Conservation (phyloP, 2,113 vertebrate species). For the Pithys albifrons region DNA sequence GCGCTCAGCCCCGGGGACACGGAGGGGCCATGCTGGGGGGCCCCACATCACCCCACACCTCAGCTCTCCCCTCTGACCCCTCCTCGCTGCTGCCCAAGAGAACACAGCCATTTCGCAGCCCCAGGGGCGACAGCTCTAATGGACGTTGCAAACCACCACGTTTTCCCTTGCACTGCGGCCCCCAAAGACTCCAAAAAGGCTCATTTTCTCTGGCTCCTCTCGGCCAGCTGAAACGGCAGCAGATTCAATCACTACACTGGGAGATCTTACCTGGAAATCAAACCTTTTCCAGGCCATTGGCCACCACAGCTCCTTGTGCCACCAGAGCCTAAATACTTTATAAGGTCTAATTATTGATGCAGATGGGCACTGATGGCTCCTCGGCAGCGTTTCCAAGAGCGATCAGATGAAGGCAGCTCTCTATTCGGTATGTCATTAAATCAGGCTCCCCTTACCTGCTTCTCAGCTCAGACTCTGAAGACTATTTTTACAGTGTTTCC, state of each 20-base stretch:
- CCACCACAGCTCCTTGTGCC: neutral
- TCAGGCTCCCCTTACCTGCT: neutral
- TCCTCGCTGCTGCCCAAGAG: rapidly evolving
- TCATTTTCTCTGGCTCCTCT: neutral
- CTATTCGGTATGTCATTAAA: neutral
- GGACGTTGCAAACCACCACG: neutral
- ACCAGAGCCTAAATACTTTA: neutral
- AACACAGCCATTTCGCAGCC: neutral
- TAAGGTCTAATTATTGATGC: slow-evolving; percentile 9
- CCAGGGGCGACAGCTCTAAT: neutral
- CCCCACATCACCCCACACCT: neutral
- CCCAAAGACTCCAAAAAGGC: neutral
- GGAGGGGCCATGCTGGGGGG: neutral
- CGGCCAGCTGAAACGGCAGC: neutral
- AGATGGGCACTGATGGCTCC: neutral
- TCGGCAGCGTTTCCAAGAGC: neutral
- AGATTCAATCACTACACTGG: neutral
- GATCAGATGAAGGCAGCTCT: neutral
- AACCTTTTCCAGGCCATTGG: neutral
- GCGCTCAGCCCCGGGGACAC: neutral
- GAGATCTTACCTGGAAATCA: slow-evolving; percentile 9
- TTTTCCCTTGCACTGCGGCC: neutral
- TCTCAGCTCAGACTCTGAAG: neutral
- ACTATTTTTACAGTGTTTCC: neutral
- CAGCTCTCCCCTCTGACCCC: rapidly evolving